Base-by-base conservation (phyloP, 2,113 vertebrate species). In the Stegostoma tigrinum region DNA sequence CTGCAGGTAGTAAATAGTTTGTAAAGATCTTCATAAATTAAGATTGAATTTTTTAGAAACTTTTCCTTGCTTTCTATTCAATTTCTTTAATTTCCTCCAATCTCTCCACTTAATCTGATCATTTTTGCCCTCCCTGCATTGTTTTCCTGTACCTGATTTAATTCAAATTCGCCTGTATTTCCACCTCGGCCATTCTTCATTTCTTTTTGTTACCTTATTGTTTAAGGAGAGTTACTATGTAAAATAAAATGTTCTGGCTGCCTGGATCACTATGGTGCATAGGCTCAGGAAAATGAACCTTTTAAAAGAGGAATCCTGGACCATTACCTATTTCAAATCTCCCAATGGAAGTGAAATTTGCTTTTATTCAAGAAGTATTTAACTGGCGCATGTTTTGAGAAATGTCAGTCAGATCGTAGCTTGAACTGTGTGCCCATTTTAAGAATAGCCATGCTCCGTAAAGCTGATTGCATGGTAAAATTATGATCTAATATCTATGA, bases 391-490 rank as follows among this genome's bases (percentile, higher is more conserved):
- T 72, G 38, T 48, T 19, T 72, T 70, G 23, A 72, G 67, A 34
- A 27, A 72, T 52, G 42, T 72, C 48, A 45, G 7, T 48, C 45
- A 48, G 4, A 24, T 27, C 14, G 12, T 23, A 34, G 3, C 12
- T 52, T 95, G 94, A 45, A 95, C 38, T 30, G 38, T 27, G 42
- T 45, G 67, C 94, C 67, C 66, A 72, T 95, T 95, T 95, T 95
- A 27, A 95, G 68, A 67, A 30, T 95, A 95, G 72, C 23, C 48
- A 70, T n/a, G 61, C 34, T 93, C n/a, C 89, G 66, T 95, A 95
- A 95, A 95, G 68, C 38, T 52, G 94, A 48, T 91, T 2, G 55
- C 55, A 91, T n/a, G 30, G 38, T 48, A 72, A 95, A 95, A 27
- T 75, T 42, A 95, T 72, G 67, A 95, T 72, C 94, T 72, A 72